Conservation (phyloP, 1,140 invertebrate genomes). For the Drosophila insularis region DNA sequence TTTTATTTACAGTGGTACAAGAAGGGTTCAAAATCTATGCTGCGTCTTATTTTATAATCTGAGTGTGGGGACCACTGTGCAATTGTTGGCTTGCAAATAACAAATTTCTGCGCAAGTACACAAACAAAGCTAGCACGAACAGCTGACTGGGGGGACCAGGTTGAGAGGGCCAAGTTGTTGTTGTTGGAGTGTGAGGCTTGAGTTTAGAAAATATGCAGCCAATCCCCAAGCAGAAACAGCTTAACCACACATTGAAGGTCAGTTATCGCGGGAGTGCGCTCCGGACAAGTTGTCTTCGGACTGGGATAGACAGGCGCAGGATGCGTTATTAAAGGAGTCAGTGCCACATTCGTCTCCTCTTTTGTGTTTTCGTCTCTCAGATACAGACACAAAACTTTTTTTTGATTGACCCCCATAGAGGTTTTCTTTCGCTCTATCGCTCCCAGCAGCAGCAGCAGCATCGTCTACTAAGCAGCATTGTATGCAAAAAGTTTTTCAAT, state of each 20-base stretch:
- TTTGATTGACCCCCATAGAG: constrained; percentile 43
- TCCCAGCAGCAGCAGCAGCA: constrained; percentile 1
- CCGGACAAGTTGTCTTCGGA: constrained; percentile 48
- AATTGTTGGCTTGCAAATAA: constrained; percentile 40
- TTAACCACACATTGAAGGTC: constrained; percentile 63
- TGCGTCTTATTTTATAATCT: not conserved
- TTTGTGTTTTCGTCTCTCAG: constrained; percentile 33
- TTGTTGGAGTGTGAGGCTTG: constrained; percentile 19
- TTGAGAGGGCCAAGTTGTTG: constrained; percentile 7
- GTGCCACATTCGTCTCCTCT: not conserved
- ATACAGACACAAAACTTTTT: constrained; percentile 56
- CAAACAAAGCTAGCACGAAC: constrained; percentile 54
- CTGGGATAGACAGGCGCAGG: constrained; percentile 18
- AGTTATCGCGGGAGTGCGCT: constrained; percentile 68
- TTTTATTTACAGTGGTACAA: not conserved
- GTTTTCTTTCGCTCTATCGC: constrained; percentile 34
- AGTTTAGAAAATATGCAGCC: constrained; percentile 22
- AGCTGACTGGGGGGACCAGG: constrained; percentile 44
- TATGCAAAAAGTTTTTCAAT: constrained; percentile 48
- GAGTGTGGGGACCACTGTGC: constrained; percentile 16
- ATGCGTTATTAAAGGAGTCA: constrained; percentile 22
- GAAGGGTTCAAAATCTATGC: not conserved
- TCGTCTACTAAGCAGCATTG: not conserved
- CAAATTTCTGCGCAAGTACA: constrained; percentile 69
- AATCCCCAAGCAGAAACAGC: constrained; percentile 52